Evolutionary conservation across 2,888 invertebrate genomes (phyloP), one percentile per base, ranked within the genome.

Genomic region (Fragum fragum): DNA sequence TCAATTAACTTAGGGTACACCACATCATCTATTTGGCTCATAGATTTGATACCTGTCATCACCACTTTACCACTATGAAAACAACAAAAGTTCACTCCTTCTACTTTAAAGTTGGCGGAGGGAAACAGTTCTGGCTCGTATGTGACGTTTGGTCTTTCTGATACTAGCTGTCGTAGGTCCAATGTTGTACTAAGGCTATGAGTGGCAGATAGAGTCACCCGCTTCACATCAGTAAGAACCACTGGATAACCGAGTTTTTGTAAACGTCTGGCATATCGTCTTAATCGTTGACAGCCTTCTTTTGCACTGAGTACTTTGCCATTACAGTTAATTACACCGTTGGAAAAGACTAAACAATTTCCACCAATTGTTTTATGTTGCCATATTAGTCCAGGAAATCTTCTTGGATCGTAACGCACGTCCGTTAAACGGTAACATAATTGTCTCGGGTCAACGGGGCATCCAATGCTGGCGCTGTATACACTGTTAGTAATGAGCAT

Each of bases 111-210:
- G 29, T 68, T 68, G n/a, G 28, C 21, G 23, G 59, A 28, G 18
- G 73, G 47, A 59, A 78, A 78, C n/a, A 78, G 52, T 47, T 78
- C 78, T 23, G 78, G 78, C 57, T 78, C 78, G 36, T 59, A 78
- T 2, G 39, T 9, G 23, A 32, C 39, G 5, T 29, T 29, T 68
- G n/a, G 11, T 71, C 68, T 73, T 32, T 29, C 63, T 26, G 11
- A 7, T 2, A 21, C 66, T 36, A 77, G 32, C 16, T 1, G n/a
- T 7, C 23, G 7, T 16, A 78, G 32, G 16, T 73, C 59, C 36
- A 78, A 57, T n/a, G 14, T 29, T 11, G 1, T 9, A 14, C 68
- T 68, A 14, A 78, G 29, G 16, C 42, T 47, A 23, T 78, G 73
- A 36, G 14, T 26, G 68, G 29, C 73, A 14, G 77, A 73, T 7